Base-by-base conservation (phyloP, 2,113 vertebrate species). In the Miniopterus natalensis region DNA sequence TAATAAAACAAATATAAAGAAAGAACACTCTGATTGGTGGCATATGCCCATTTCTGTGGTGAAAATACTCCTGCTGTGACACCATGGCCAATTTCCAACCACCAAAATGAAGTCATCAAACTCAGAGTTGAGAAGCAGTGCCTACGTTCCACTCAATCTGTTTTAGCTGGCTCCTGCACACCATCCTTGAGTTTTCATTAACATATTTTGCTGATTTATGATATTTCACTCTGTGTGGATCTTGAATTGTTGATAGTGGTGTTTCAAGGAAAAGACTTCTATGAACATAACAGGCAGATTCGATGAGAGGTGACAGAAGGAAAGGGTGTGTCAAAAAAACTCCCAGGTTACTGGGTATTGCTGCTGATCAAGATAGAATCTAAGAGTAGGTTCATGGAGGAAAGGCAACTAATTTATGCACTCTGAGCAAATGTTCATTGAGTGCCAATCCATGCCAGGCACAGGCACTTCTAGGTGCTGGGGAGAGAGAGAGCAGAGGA, bases 401-500 rank as follows among this genome's bases (percentile, higher is more conserved):
- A 95, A 93, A 84, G 27, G 18, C 74, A 75, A 93, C 25, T 42
- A 25, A 78, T 77, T n/a, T 87, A 61, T 40, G 27, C 4, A 49
- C 36, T 25, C 47, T n/a, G 31, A 83, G 42, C 25, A 89, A 85
- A 68, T 86, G 83, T 92, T 90, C 89, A 74, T 55, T 80, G 75
- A 88, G 29, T 11, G 8, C 65, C 20, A 92, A 49, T 45, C 7
- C 42, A 84, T 55, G 27, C 3, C 75, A 59, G 47, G 8, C 21
- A 71, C 36, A 70, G 65, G 40, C 45, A 65, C 27, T 51, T 65
- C 51, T 18, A 51, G 40, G 74, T 57, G 36, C 4, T 13, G 75
- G 81, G 84, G 78, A 42, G 29, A 84, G 81, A 53, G 53, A 49
- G 20, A 57, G 61, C 15, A 78, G 61, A 55, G 20, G 63, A 75